Conservation (phyloP, 2,888 invertebrate species). For the Mesoligia furuncula region DNA sequence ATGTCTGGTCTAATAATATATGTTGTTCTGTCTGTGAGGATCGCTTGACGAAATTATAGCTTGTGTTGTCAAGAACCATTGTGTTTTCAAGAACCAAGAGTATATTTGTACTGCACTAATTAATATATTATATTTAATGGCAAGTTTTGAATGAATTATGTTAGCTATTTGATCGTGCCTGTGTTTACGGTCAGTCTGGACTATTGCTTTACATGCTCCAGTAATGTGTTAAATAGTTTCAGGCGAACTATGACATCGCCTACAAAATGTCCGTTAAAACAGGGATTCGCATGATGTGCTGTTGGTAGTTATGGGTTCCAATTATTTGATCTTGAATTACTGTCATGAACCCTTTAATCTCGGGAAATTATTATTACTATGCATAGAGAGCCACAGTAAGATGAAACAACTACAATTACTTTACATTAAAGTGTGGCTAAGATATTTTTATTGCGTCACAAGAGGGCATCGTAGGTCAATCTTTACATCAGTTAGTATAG, state of each 20-base stretch:
- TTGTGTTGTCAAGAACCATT: background rate
- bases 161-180: background rate
- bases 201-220: background rate
- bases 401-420: background rate
- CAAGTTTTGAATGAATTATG: background rate
- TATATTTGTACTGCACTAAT: background rate
- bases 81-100: too few relatives aligned
- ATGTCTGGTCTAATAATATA: background rate
- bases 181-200: background rate
- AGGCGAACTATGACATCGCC: background rate
- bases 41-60: background rate
- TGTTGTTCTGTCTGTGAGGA: background rate
- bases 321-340: too few relatives aligned
- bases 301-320: background rate
- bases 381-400: background rate
- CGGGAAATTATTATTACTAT: background rate
- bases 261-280: background rate
- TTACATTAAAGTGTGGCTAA: background rate
- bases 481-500: constrained; percentile 5
- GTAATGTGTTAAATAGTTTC: background rate
- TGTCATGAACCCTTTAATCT: too few relatives aligned
- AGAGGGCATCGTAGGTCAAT: constrained; percentile 17
- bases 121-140: background rate
- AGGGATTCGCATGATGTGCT: background rate
- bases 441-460: constrained; percentile 35